Conservation (phyloP, 1,140 invertebrate genomes). For the Colletes gigas region DNA sequence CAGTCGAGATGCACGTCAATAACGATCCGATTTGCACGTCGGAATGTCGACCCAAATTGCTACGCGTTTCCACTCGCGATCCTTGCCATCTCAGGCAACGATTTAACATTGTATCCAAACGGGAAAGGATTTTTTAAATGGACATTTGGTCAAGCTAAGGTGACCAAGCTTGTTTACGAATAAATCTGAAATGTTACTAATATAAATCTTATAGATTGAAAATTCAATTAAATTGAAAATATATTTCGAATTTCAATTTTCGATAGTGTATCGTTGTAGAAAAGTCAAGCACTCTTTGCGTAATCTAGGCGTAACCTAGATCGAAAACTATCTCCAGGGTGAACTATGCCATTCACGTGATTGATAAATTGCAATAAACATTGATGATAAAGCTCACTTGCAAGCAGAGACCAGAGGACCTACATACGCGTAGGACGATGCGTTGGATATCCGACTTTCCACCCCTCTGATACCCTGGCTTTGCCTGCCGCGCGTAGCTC, state of each 20-base stretch:
- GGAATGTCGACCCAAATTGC: not conserved
- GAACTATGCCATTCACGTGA: not conserved
- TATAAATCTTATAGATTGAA: too few relatives aligned
- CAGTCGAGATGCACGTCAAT: not conserved
- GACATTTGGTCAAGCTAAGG: too few relatives aligned
- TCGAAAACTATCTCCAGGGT: not conserved
- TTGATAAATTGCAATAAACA: slow-evolving; percentile 6
- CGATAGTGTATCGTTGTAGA: not conserved
- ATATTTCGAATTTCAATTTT: too few relatives aligned
- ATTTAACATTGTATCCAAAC: not conserved
- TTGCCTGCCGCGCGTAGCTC: slow-evolving; percentile 48
- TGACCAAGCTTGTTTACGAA: too few relatives aligned
- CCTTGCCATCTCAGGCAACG: not conserved
- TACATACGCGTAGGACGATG: slow-evolving; percentile 66
- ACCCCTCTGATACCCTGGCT: slow-evolving; percentile 38
- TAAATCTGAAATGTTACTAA: too few relatives aligned
- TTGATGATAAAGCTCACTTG: slow-evolving; percentile 69
- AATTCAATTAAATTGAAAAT: too few relatives aligned
- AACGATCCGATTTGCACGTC: not conserved
- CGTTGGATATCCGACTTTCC: slow-evolving; percentile 58
- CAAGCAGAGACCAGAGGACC: slow-evolving; percentile 76
- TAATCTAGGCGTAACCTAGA: not conserved
- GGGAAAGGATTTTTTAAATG: not conserved
- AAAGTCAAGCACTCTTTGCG: not conserved
- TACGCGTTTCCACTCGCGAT: not conserved